Evolutionary conservation across 2,888 invertebrate genomes (phyloP), one percentile per base, ranked within the genome.

Genomic region (Ceraclea dissimilis): DNA sequence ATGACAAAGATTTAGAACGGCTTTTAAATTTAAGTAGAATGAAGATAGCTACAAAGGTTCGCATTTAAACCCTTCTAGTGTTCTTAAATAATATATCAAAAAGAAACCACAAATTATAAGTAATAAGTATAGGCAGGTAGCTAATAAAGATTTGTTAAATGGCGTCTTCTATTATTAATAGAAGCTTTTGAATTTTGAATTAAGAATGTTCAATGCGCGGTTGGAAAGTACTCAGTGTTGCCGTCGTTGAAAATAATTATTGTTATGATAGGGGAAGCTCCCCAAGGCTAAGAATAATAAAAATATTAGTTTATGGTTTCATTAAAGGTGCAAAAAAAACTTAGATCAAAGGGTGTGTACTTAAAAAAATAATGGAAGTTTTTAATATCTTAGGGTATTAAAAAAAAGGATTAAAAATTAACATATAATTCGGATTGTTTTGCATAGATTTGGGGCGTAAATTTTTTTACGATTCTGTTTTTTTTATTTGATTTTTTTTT

Each of bases 271-370:
- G 59, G 59, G 59, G 59, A 48, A 26, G 10, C 49, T 33, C 57
- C 54, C 49, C 20, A 16, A 21, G 34, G 21, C 26, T 49, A 39
- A 47, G 54, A 57, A 61, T 57, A 61, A 60, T n/a, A 59, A 49
- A 57, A 58, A 54, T 51, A 57, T 61, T 59, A 53, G 52, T 59
- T 61, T 61, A 61, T 57, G 58, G 58, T 54, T 56, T 60, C 58
- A 51, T 60, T 58, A 47, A 49, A 58, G 56, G 49, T 49, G 52
- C 49, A 50, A 57, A 52, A 54, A 46, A 13, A 6, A 48, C 20
- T 34, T n/a, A 51, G 51, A 56, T 57, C 54, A 53, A 55, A 61
- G 52, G 55, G 52, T 19, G 53, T 17, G 16, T 13, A 39, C 43
- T 44, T 48, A 49, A 52, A 61, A 58, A 59, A 57, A 59, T 26